Evolutionary conservation across 2,113 vertebrate species (phyloP), one percentile per base, ranked within the genome.

Genomic region (Nibea albiflora): DNA sequence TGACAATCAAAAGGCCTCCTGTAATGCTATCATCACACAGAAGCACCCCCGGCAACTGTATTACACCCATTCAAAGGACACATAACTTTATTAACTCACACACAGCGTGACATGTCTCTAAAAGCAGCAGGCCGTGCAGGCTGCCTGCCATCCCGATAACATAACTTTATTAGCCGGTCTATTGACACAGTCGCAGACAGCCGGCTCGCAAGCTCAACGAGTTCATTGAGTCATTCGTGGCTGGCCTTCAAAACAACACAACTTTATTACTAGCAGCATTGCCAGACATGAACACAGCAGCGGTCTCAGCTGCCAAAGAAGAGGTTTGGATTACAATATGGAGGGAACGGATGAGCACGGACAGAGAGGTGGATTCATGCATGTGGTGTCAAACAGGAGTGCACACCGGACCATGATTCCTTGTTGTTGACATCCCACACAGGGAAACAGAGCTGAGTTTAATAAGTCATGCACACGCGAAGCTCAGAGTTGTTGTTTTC

Each of bases 81-180:
- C 75, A 86, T 80, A 89, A 90, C 92, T 92, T 93, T 92, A 93
- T 94, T 86, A 93, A 90, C 88, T 87, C 73, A 7, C 80, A 86
- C 82, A 72, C 91, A 90, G 91, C 86, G 39, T 87, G 93, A 81
- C 76, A 44, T 63, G 81, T 86, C 89, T 92, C 85, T 35, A 49
- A 80, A 78, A 92, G 84, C 91, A 91, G 86, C 90, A 58, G 83
- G 87, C 80, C 31, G 26, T 24, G 81, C 82, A 73, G 83, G 82
- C 87, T 44, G 79, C 74, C 88, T 80, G 89, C 86, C 81, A 80
- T 76, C 78, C 73, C 24, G 74, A 88, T 88, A 90, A 88, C 83
- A 89, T 82, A 86, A 90, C 91, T 93, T 92, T 92, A 93, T 92
- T 91, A 92, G 90, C 79, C 69, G 19, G 42, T 75, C 88, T 80